Evolutionary conservation across 2,888 invertebrate genomes (phyloP), one percentile per base, ranked within the genome.

Genomic region (Carterocephalus palaemon): DNA sequence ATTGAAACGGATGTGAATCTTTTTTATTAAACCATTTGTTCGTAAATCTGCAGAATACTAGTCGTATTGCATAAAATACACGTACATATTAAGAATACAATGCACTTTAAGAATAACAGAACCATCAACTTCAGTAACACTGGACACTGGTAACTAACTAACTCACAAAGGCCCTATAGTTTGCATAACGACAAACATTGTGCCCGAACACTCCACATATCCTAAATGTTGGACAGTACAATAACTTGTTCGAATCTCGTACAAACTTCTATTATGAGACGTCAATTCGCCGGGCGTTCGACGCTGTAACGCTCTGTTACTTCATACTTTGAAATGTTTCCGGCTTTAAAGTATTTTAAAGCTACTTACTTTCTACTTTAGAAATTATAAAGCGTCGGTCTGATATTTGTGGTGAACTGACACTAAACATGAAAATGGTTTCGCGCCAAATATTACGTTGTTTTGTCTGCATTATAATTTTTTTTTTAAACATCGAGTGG

Each of bases 241-340:
- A 34, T 34, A 22, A 34, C 34, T 34, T 34, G 34, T 15, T 9
- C 15, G 16, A 23, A 16, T 36, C 15, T 28, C 15, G 22, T n/a
- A 23, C 20, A 15, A 34, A 23, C 15, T 16, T 34, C 22, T 22
- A 34, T 34, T 23, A 19, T 7, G 23, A 23, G 32, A 32, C 32
- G 9, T 19, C 19, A 32, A 32, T 32, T 31, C 16, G 6, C 32
- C 19, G 1, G 9, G 17, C 17, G 16, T 9, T 5, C 10, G 17
- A 19, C n/a, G 13, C 22, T 8, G 4, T 1, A 22, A 6, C 9
- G 20, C n/a, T 20, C 10, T 34, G 12, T 36, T 23, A 36, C 13
- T 15, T 15, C 7, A 28, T 23, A 34, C 5, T n/a, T 20, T 34
- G 15, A 36, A 32, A 5, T 23, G 8, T 36, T 23, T 8, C 4